These are phyloP conservation scores for Sepiola atlantica DNA, from an alignment of 2,888 invertebrate species.

Conservation along the genomic window DNA sequence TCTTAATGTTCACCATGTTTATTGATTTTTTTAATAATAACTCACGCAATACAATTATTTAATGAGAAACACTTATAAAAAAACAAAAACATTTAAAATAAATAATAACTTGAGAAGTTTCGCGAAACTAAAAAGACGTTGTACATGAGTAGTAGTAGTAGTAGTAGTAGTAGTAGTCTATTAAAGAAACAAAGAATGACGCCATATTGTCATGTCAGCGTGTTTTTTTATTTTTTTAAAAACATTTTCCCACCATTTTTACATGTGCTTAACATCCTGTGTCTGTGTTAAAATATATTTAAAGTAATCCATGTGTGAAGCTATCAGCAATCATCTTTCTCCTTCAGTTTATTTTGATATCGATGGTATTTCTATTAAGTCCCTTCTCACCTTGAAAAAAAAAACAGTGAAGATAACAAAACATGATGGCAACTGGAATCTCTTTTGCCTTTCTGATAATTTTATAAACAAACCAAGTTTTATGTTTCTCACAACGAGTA, in stretches of 20 bases:
- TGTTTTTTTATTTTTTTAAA: background rate
- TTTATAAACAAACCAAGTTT: background rate
- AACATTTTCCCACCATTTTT: background rate
- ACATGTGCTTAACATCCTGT: background rate
- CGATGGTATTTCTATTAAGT: background rate
- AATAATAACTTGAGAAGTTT: too few species aligned
- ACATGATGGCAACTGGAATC: too few species aligned
- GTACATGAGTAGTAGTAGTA: too few species aligned
- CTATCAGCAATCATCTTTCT: background rate
- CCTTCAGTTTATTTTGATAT: background rate
- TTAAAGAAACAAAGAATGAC: background rate
- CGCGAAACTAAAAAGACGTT: too few species aligned
- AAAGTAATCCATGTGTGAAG: background rate
- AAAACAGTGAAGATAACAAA: background rate
- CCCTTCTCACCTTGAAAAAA: background rate
- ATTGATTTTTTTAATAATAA: too few species aligned
- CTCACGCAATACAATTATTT: too few species aligned
- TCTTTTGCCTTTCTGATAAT: too few species aligned
- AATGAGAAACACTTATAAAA: too few species aligned
- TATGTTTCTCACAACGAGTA: too few species aligned
- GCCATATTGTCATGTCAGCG: background rate
- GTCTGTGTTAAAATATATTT: background rate
- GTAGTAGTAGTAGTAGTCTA: too few species aligned
- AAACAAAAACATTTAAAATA: too few species aligned
- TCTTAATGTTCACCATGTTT: too few species aligned